phyloP scores from a whole-genome alignment of 2,113 vertebrate species.

The Ovibos moschatus region DNA sequence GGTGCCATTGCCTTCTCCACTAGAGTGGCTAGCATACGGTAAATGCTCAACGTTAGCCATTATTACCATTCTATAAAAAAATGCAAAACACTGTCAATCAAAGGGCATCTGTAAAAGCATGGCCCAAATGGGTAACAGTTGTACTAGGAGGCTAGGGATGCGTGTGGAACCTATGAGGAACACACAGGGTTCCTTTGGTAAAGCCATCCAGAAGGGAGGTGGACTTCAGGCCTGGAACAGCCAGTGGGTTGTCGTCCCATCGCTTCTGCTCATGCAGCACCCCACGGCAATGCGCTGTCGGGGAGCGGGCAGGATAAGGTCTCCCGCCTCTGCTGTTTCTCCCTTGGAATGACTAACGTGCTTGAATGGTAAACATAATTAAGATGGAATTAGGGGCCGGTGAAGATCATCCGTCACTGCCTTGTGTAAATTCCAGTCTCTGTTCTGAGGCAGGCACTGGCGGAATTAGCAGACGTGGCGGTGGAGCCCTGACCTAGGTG shows the following conservation, averaged over 20 bases:
- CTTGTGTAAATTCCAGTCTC: too few species aligned
- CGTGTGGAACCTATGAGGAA: not conserved
- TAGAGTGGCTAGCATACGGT: fast-evolving
- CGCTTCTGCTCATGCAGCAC: not conserved
- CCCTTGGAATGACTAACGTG: not conserved
- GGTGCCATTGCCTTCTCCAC: too few species aligned
- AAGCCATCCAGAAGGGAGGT: not conserved
- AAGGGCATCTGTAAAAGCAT: not conserved
- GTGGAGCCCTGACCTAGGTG: fast-evolving
- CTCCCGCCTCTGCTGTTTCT: not conserved
- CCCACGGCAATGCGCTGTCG: fast-evolving
- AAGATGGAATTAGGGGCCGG: not conserved
- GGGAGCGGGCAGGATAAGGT: not conserved
- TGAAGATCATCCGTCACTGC: not conserved
- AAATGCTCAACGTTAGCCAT: not conserved
- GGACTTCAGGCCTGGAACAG: not conserved
- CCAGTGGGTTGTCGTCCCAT: fast-evolving
- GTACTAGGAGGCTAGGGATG: not conserved
- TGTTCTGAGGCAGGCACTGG: not conserved
- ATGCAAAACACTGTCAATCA: not conserved
- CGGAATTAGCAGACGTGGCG: fast-evolving
- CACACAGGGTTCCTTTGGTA: too few species aligned
- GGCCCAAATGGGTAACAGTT: not conserved
- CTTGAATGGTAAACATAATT: not conserved
- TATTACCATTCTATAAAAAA: not conserved